Percentiles rank a stretch among this genome's conserved stretches.
These are phyloP conservation scores for Belonocnema kinseyi DNA, from an alignment of 1,140 invertebrate genomes.

Conservation along the genomic window DNA sequence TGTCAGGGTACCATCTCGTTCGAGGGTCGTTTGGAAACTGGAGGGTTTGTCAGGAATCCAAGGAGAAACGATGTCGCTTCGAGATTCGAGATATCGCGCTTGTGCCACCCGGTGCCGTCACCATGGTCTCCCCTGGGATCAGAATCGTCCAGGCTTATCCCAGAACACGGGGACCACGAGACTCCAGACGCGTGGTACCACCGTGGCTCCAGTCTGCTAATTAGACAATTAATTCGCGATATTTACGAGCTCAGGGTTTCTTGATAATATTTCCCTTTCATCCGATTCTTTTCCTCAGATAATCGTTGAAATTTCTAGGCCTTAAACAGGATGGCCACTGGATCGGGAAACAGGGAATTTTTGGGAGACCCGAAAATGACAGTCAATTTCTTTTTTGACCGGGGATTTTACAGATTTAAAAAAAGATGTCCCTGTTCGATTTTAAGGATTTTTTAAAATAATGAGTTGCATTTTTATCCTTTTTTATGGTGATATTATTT, in stretches of 20 bases:
- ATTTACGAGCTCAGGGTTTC: constrained; percentile 53
- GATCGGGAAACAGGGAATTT: too few relatives aligned
- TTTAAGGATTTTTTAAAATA: too few relatives aligned
- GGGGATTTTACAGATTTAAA: too few relatives aligned
- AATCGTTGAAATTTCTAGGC: constrained; percentile 11
- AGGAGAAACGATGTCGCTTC: constrained; percentile 48
- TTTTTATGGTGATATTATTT: too few relatives aligned
- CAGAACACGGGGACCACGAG: constrained; percentile 57
- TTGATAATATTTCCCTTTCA: neutral
- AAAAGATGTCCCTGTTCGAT: too few relatives aligned
- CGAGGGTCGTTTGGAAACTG: constrained; percentile 61
- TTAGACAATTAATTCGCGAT: constrained; percentile 55
- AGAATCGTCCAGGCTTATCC: constrained; percentile 36
- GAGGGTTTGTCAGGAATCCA: constrained; percentile 58
- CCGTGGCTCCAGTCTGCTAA: constrained; percentile 53
- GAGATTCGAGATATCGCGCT: constrained; percentile 67
- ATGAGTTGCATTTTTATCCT: too few relatives aligned
- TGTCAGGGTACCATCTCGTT: constrained; percentile 43
- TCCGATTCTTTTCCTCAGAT: neutral
- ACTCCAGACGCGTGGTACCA: constrained; percentile 49
- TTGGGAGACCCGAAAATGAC: too few relatives aligned
- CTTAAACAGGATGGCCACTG: neutral
- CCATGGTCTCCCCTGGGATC: constrained; percentile 66
- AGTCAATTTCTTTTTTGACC: too few relatives aligned
- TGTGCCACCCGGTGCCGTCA: constrained; percentile 73